Percentiles rank a stretch among this genome's conserved stretches.
These are phyloP conservation scores for Seira musarum DNA, from an alignment of 2,888 invertebrate species.

Conservation along the genomic window DNA sequence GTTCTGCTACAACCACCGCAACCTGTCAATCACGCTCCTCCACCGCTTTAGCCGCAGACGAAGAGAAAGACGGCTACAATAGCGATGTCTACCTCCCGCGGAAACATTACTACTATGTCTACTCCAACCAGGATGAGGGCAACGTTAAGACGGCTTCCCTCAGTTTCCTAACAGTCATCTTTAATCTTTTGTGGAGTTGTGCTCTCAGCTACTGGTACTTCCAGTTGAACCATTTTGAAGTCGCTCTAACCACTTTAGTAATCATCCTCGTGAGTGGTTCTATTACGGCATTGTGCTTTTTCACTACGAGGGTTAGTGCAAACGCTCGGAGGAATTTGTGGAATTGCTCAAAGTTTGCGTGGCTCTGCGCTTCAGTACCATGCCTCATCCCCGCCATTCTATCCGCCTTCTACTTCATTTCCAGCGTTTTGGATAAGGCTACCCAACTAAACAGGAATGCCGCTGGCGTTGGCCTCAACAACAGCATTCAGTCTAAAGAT, in stretches of 20 bases:
- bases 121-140: not conserved
- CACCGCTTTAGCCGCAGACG: not conserved
- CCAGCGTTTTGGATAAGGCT: constrained; percentile 26
- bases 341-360: constrained; percentile 50
- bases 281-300: constrained; percentile 48
- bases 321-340: constrained; percentile 38
- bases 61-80: not conserved
- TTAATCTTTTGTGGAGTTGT: constrained; percentile 57
- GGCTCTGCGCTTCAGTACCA: constrained; percentile 53
- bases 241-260: constrained; percentile 45
- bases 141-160: constrained; percentile 29
- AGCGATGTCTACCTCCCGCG: not conserved
- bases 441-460: not conserved
- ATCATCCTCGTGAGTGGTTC: constrained; percentile 51
- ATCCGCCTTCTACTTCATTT: constrained; percentile 37
- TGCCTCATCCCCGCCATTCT: constrained; percentile 48
- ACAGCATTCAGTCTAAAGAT: constrained; percentile 25
- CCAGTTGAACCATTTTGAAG: constrained; percentile 41
- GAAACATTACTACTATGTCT: not conserved
- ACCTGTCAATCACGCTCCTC: constrained; percentile 50
- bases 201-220: constrained; percentile 57
- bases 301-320: constrained; percentile 12
- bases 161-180: constrained; percentile 41
- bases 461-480: not conserved
- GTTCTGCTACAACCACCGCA: constrained; percentile 26